Evolutionary conservation across 2,113 vertebrate species (phyloP).

Genomic region (Rhagologus leucostigma): DNA sequence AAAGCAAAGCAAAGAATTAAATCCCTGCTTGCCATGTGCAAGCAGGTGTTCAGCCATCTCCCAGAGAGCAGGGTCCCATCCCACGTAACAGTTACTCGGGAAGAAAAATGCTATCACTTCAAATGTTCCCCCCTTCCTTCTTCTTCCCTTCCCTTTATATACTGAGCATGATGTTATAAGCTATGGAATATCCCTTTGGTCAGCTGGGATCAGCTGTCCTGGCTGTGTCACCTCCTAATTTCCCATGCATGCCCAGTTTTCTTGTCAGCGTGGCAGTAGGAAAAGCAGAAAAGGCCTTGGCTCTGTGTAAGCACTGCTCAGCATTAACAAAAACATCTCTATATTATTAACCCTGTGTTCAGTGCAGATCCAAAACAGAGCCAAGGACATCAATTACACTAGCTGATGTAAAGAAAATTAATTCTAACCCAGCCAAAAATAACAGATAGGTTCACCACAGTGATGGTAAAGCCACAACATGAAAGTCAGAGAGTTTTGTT

Average conservation of each 20-base stretch:
- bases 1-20: neutral
- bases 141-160: neutral
- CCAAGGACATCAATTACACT: too few relatives aligned
- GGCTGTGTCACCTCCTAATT: neutral
- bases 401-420: neutral
- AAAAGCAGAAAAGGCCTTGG: neutral
- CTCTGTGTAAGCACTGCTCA: neutral
- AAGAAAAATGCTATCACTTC: neutral
- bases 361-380: neutral
- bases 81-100: neutral
- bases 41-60: neutral
- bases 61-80: neutral
- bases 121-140: neutral
- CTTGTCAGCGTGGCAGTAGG: fast-evolving
- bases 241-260: neutral
- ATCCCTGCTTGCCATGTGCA: neutral
- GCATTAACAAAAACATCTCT: neutral
- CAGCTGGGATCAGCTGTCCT: neutral
- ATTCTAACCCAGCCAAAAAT: neutral
- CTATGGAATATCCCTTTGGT: neutral
- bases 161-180: too few relatives aligned
- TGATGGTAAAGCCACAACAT: fast-evolving
- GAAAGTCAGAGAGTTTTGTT: neutral
- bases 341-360: neutral
- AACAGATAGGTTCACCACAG: neutral